Conservation (phyloP, 1,140 invertebrate genomes). For the Heliconius nattereri region DNA sequence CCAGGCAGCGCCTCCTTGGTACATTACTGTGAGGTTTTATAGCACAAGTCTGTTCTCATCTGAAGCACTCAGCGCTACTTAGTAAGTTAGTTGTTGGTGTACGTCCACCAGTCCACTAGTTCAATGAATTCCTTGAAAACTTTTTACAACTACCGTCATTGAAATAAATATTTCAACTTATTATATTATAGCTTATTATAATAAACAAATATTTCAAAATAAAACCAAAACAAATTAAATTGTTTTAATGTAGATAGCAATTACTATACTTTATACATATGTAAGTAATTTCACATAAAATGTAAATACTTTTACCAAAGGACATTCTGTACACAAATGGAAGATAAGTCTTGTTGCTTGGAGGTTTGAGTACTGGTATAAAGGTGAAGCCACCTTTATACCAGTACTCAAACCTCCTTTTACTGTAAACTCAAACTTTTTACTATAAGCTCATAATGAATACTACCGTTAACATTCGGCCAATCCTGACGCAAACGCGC, state of each 20-base stretch:
- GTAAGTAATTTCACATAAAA: not conserved
- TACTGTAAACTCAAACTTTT: no score
- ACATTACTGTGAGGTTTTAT: not conserved
- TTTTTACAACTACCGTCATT: not conserved
- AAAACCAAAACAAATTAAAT: not conserved
- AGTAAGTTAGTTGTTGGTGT: not conserved
- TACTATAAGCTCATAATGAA: no score
- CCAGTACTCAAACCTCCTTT: no score
- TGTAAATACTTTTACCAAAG: not conserved
- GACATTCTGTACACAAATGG: not conserved
- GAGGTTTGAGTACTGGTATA: not conserved
- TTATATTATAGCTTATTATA: not conserved
- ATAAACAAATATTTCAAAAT: not conserved
- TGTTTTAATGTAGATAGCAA: not conserved
- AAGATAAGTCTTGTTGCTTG: not conserved
- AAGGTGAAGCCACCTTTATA: no score
- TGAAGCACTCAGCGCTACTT: not conserved
- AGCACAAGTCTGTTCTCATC: not conserved
- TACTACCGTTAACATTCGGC: no score
- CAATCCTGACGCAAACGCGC: no score
- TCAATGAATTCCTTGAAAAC: constrained; percentile 2
- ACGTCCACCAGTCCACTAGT: no score
- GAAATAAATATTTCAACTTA: not conserved
- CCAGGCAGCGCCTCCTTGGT: not conserved
- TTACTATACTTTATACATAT: not conserved